Conservation (phyloP, 2,888 invertebrate species). For the Pinctada fucata region DNA sequence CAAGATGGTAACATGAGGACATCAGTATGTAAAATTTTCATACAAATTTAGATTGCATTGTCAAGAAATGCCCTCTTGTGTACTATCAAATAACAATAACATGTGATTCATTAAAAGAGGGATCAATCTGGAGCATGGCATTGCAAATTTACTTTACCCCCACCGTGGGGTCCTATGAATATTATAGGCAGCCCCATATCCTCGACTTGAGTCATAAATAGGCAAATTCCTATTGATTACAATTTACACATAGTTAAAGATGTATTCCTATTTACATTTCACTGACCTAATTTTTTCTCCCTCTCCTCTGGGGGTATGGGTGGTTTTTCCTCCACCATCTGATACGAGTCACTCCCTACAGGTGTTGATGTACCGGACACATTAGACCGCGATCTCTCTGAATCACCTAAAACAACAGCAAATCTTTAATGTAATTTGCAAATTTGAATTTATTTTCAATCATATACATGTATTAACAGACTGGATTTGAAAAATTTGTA, state of each 20-base stretch:
- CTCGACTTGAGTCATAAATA: no score
- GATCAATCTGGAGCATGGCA: neutral
- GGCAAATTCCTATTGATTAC: no score
- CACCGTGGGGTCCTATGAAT: neutral
- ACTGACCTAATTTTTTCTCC: slow-evolving; percentile 44
- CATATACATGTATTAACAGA: no score
- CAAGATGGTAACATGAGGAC: neutral
- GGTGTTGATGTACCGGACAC: slow-evolving; percentile 41
- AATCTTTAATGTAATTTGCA: no score
- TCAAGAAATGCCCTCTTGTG: neutral
- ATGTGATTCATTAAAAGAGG: no score
- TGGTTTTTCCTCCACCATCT: slow-evolving; percentile 12
- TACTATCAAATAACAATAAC: neutral
- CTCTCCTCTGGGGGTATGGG: slow-evolving; percentile 32
- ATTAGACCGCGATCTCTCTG: slow-evolving; percentile 28
- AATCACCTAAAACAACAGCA: slow-evolving; percentile 11
- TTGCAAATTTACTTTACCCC: neutral
- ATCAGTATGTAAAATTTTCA: no score
- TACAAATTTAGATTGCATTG: no score
- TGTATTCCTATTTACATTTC: neutral
- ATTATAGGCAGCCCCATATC: no score
- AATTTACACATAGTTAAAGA: no score
- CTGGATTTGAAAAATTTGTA: no score
- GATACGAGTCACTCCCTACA: slow-evolving; percentile 18
- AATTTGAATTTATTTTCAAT: no score